Evolutionary conservation across 2,888 invertebrate species (phyloP).

Genomic region (Drosophila parthenogenetica): DNA sequence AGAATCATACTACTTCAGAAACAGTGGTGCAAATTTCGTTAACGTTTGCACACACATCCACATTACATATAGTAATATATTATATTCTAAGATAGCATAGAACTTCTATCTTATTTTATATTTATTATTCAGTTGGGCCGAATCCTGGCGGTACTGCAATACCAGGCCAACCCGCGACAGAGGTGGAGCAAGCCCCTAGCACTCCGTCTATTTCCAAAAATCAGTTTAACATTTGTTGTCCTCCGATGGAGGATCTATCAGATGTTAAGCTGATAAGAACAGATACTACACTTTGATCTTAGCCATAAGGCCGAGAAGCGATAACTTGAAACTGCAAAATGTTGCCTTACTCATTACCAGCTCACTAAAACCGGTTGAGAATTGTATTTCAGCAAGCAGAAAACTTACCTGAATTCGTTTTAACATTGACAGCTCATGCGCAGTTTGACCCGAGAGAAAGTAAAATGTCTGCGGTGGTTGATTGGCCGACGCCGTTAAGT

Average conservation of each 20-base stretch:
- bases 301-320: slow-evolving; percentile 58
- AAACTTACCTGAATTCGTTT: not conserved
- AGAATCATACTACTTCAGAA: no score
- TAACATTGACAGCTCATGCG: slow-evolving; percentile 7
- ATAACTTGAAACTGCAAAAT: not conserved
- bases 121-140: slow-evolving; percentile 46
- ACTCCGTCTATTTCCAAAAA: slow-evolving; percentile 54
- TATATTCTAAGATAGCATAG: no score
- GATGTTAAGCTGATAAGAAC: slow-evolving; percentile 60
- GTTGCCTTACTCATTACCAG: accelerated
- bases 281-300: slow-evolving; percentile 60
- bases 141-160: slow-evolving; percentile 57
- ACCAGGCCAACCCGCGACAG: slow-evolving; percentile 56
- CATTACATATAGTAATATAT: no score
- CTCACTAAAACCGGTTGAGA: slow-evolving; percentile 34
- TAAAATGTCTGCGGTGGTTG: slow-evolving; percentile 26
- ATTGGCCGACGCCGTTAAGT: slow-evolving; percentile 11
- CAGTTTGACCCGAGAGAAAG: slow-evolving; percentile 3
- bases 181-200: slow-evolving; percentile 56
- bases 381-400: slow-evolving; percentile 10
- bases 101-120: no score
- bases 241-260: slow-evolving; percentile 55
- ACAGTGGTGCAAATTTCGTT: no score
- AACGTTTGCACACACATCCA: no score
- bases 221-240: slow-evolving; percentile 59